phyloP scores from a whole-genome alignment of 2,113 vertebrate genomes.

The Nyctibius bracteatus region DNA sequence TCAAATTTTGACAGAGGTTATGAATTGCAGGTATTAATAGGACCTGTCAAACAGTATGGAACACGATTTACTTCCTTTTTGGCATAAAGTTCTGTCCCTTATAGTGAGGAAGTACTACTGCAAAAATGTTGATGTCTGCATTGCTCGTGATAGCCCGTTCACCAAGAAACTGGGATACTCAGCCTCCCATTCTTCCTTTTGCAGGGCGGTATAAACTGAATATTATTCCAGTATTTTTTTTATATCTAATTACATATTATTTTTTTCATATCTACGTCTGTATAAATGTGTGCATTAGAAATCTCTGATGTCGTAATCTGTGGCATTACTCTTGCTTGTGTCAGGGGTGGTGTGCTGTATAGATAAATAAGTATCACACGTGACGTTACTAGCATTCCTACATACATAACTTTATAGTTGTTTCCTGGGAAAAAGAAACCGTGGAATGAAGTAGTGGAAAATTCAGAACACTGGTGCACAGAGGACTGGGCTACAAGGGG shows the following conservation, averaged over 20 bases:
- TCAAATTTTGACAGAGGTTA: neutral
- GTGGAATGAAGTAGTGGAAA: neutral
- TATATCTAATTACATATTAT: neutral
- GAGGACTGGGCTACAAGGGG: neutral
- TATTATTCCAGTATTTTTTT: neutral
- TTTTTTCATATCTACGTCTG: neutral
- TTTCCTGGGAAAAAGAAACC: neutral
- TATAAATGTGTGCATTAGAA: neutral
- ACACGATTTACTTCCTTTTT: neutral
- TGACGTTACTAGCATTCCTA: neutral
- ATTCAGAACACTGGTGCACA: neutral
- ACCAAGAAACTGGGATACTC: neutral
- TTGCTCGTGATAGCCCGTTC: neutral
- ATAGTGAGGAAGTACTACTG: neutral
- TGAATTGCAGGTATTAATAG: neutral
- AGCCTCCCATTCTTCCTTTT: neutral
- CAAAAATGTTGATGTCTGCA: neutral
- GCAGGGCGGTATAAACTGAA: neutral
- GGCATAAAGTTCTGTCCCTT: neutral
- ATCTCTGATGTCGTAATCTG: rapidly evolving
- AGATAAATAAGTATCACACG: neutral
- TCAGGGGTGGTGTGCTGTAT: neutral
- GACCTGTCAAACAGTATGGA: neutral
- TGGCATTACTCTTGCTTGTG: neutral
- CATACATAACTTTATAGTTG: neutral